phyloP scores from a whole-genome alignment of 2,888 invertebrate species.

The Tinea pellionella region DNA sequence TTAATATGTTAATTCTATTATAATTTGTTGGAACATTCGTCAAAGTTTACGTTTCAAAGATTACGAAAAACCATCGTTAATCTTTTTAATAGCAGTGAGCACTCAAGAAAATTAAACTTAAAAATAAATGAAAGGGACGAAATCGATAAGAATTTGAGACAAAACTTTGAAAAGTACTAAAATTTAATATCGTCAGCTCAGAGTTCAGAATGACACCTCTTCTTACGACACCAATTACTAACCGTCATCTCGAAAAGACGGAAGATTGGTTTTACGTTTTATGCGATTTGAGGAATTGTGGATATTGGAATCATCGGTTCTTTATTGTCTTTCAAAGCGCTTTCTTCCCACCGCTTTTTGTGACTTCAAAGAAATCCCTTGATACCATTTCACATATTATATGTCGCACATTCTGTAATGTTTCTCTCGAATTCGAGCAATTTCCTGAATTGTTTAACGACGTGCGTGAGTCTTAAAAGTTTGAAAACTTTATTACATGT shows the following conservation, averaged over 20 bases:
- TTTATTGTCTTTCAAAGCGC: slow-evolving; percentile 21
- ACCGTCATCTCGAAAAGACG: slow-evolving; percentile 54
- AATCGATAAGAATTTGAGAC: slow-evolving; percentile 45
- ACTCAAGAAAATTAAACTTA: slow-evolving; percentile 37
- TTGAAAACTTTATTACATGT: background rate
- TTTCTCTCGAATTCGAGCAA: background rate
- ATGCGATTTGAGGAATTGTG: slow-evolving; percentile 43
- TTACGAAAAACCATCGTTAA: slow-evolving; percentile 24
- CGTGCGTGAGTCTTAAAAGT: background rate
- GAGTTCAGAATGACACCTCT: slow-evolving; percentile 43
- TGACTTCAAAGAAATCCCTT: background rate
- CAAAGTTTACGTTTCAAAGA: background rate
- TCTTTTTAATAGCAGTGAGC: slow-evolving; percentile 37
- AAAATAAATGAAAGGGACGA: slow-evolving; percentile 37
- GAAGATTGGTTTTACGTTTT: slow-evolving; percentile 55
- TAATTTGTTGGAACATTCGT: background rate
- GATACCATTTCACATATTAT: slow-evolving; percentile 1
- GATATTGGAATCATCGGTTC: slow-evolving; percentile 39
- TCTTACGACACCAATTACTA: slow-evolving; percentile 59
- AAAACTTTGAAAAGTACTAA: slow-evolving; percentile 50
- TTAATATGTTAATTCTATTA: background rate
- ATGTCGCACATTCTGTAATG: background rate
- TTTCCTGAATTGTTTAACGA: background rate
- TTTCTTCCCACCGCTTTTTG: background rate
- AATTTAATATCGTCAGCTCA: slow-evolving; percentile 51